Conservation (phyloP, 1,140 invertebrate genomes). For the Trichogramma pretiosum region DNA sequence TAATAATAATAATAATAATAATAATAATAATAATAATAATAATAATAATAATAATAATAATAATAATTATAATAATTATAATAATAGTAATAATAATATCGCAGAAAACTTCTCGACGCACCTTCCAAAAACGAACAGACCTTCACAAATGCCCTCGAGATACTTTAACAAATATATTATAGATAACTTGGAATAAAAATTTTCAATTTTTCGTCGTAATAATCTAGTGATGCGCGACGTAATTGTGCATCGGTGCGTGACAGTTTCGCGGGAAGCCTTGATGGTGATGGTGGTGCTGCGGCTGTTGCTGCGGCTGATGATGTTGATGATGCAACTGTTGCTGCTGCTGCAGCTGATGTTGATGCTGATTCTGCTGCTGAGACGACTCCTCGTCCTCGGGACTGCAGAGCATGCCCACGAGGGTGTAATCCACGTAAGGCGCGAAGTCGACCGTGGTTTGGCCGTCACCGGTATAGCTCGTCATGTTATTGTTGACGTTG, state of each 20-base stretch:
- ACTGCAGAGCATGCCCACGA: constrained; percentile 41
- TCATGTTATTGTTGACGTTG: no score
- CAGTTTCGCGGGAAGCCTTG: constrained; percentile 15
- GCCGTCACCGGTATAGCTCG: constrained; percentile 8
- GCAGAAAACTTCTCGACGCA: no score
- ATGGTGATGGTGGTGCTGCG: constrained; percentile 37
- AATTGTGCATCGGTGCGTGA: no score
- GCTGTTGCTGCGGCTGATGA: constrained; percentile 8
- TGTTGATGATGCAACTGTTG: not conserved
- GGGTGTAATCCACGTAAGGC: constrained; percentile 41
- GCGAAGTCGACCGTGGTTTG: constrained; percentile 33
- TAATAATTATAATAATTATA: not conserved
- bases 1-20: not conserved
- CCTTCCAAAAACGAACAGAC: no score
- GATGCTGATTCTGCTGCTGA: not conserved
- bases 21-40: not conserved
- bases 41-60: not conserved
- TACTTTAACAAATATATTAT: no score
- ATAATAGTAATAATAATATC: constrained; percentile 5
- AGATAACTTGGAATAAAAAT: not conserved
- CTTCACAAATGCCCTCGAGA: no score
- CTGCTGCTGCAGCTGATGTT: constrained; percentile 4
- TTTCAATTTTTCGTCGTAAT: not conserved
- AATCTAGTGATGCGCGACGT: no score
- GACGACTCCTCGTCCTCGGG: constrained; percentile 29